Percentiles rank a stretch among this genome's conserved stretches.
Conservation (phyloP, 2,797 vertebrate species). For the Alcedo atthis region DNA sequence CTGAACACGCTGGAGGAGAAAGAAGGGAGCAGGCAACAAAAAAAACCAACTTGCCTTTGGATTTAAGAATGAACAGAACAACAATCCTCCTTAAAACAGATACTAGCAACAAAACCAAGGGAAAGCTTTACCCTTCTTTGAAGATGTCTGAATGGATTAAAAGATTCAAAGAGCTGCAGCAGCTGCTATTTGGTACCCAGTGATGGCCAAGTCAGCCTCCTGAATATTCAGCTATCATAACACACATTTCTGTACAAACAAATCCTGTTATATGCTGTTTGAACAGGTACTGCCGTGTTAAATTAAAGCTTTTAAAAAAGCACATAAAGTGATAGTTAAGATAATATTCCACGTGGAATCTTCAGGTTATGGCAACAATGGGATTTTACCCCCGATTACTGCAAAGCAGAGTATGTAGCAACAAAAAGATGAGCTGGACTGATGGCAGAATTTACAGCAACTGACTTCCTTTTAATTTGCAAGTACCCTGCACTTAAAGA, state of each 20-base stretch:
- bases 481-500: neutral
- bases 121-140: neutral
- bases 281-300: neutral
- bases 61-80: neutral
- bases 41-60: neutral
- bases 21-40: neutral
- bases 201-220: neutral
- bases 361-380: neutral
- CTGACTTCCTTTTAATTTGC: neutral
- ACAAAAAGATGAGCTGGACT: neutral
- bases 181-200: neutral
- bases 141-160: constrained; percentile 7
- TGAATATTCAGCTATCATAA: neutral
- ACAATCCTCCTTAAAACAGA: neutral
- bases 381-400: neutral
- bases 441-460: neutral
- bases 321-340: neutral
- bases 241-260: neutral
- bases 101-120: neutral
- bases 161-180: neutral
- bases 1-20: neutral
- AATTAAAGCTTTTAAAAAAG: constrained; percentile 9
- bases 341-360: neutral
- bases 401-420: neutral
- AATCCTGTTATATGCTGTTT: neutral